These are phyloP conservation scores for Aleadryas rufinucha DNA, from an alignment of 2,113 vertebrate genomes.

Conservation along the genomic window DNA sequence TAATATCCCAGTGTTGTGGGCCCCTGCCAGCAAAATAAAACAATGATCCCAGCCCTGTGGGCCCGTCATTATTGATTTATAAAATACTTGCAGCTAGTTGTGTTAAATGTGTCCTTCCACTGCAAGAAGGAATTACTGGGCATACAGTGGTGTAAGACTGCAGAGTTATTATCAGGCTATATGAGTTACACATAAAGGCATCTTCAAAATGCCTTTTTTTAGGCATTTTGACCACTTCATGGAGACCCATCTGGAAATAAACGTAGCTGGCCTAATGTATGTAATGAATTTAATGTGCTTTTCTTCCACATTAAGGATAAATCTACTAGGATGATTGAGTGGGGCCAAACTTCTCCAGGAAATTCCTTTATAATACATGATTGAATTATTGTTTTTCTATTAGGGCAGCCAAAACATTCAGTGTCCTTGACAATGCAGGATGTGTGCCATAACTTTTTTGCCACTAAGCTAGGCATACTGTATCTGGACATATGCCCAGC, in stretches of 20 bases:
- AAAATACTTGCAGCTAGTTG: background rate
- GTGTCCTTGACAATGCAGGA: conserved; percentile 47
- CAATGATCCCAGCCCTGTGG: background rate
- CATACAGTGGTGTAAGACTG: background rate
- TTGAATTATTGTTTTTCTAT: conserved; percentile 67
- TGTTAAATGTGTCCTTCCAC: background rate
- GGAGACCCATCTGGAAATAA: conserved; percentile 49
- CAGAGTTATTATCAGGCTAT: background rate
- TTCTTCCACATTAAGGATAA: conserved; percentile 58
- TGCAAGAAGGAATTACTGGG: background rate
- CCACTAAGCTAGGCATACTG: conserved; percentile 57
- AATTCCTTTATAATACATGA: conserved; percentile 63
- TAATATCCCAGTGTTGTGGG: background rate
- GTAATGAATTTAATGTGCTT: conserved; percentile 38
- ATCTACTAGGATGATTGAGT: conserved; percentile 60
- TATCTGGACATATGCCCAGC: conserved; percentile 45
- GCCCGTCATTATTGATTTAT: background rate
- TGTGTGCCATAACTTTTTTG: conserved; percentile 44
- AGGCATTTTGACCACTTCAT: background rate
- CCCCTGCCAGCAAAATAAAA: conserved; percentile 4
- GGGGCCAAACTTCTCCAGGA: conserved; percentile 50
- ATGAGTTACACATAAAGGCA: background rate
- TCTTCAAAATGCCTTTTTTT: conserved; percentile 24
- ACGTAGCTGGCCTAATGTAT: conserved; percentile 35
- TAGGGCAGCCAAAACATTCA: conserved; percentile 63